These are phyloP conservation scores for Eueides isabella DNA, from an alignment of 1,140 invertebrate genomes.

Conservation along the genomic window DNA sequence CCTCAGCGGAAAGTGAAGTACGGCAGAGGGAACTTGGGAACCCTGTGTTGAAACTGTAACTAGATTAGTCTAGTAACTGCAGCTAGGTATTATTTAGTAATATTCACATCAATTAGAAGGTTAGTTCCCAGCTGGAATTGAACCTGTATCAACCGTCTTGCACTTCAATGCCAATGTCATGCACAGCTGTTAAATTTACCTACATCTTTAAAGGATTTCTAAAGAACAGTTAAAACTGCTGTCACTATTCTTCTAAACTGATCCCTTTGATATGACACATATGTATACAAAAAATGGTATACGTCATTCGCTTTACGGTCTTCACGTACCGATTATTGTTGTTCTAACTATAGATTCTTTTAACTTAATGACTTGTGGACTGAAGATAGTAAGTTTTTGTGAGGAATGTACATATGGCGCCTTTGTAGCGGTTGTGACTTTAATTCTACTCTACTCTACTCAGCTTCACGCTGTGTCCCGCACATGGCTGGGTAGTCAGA, in stretches of 20 bases:
- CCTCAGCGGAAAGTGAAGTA: no score
- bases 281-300: conserved; percentile 69
- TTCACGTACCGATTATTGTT: conserved; percentile 37
- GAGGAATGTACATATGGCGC: not conserved
- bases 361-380: conserved; percentile 53
- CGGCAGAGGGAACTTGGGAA: no score
- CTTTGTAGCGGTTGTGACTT: no score
- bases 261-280: conserved; percentile 70
- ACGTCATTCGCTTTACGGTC: conserved; percentile 44
- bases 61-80: no score
- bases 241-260: conserved; percentile 62
- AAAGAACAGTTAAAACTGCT: conserved; percentile 40
- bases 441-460: no score
- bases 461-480: no score
- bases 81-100: no score
- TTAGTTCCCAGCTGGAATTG: not conserved
- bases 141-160: not conserved
- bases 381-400: conserved; percentile 40
- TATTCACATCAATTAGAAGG: no score
- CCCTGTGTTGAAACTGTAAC: no score
- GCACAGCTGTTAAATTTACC: not conserved
- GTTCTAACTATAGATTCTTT: conserved; percentile 60
- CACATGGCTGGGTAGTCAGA: no score
- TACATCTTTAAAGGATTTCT: conserved; percentile 14
- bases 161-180: not conserved